These are phyloP conservation scores for Notospermus geniculatus DNA, from an alignment of 1,140 invertebrate species.

Conservation along the genomic window DNA sequence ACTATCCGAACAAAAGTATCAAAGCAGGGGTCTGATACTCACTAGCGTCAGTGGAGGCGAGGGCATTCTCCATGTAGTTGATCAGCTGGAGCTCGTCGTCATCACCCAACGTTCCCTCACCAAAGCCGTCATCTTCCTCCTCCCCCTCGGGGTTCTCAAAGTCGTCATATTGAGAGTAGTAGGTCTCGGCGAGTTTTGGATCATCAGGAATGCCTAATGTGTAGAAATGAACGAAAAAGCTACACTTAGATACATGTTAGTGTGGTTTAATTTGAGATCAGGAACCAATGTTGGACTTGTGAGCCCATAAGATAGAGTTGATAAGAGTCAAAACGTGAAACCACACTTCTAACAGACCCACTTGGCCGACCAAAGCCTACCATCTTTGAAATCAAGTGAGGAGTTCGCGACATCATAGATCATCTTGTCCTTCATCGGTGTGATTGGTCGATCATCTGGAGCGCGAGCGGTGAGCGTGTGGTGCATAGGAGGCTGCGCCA, in stretches of 20 bases:
- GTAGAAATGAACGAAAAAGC: neutral
- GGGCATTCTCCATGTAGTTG: conserved; percentile 40
- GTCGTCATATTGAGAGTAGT: conserved; percentile 53
- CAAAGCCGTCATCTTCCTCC: conserved; percentile 17
- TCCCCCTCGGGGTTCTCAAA: conserved; percentile 28
- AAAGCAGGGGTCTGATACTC: neutral
- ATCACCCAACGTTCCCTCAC: conserved; percentile 25
- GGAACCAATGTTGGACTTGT: neutral
- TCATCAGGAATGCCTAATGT: conserved; percentile 49
- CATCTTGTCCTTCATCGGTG: conserved; percentile 51
- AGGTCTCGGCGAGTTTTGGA: conserved; percentile 50
- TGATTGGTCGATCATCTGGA: conserved; percentile 52
- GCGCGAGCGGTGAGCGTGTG: neutral
- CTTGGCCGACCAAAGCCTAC: conserved; percentile 27
- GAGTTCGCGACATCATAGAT: conserved; percentile 46
- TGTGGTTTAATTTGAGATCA: neutral
- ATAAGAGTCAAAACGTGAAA: neutral
- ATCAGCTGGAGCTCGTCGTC: conserved; percentile 30
- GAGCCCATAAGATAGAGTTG: neutral
- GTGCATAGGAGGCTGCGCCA: conserved; percentile 10
- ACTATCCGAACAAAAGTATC: no score
- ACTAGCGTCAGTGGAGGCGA: conserved; percentile 24
- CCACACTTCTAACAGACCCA: neutral
- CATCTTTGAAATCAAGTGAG: conserved; percentile 54
- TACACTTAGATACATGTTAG: neutral